Evolutionary conservation across 1,140 invertebrate species (phyloP), one percentile per base, ranked within the genome.

Genomic region (Diorhabda elongata): DNA sequence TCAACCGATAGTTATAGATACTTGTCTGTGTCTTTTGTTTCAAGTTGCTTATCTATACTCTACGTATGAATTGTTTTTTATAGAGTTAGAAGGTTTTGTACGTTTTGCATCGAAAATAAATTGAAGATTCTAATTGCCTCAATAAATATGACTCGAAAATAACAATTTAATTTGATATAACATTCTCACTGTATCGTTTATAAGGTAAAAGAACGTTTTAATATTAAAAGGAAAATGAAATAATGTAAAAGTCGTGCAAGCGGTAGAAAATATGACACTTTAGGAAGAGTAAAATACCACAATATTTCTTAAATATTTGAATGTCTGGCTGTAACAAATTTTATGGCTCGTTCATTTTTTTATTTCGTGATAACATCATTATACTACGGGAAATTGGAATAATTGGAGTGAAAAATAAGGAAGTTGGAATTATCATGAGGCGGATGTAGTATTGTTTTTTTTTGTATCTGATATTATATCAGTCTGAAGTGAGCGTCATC

Each of bases 361-460:
- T 47, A 67, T 67, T 67, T 67, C 42, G 65, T 67, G 60, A 67
- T 67, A 67, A 67, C 65, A 67, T 67, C 65, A 60, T 67, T 67
- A 67, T 67, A 44, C 43, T 44, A 42, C 47, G 60, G 43, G 43
- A 60, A 26, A 44, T 6, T 41, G n/a, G 43, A 52, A 4, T 26
- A 42, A 41, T 41, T 64, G 63, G 11, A 7, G 47, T 52, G 47
- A 52, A 52, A 52, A 8, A 52, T 52, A 26, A 26, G 26, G 26
- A 26, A 26, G 26, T 26, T 26, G 26, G 26, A 26, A 26, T 26
- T 26, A 26, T 26, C 26, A 26, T 26, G 26, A 26, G 26, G 26
- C 26, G 26, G 26, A 26, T 26, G 26, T 26, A 26, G 26, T 26
- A 26, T 26, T 26, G 26, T 26, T 26, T 26, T 26, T 26, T 26